These are phyloP conservation scores for Oenanthe melanoleuca DNA, from an alignment of 2,113 vertebrate species.

Conservation along the genomic window DNA sequence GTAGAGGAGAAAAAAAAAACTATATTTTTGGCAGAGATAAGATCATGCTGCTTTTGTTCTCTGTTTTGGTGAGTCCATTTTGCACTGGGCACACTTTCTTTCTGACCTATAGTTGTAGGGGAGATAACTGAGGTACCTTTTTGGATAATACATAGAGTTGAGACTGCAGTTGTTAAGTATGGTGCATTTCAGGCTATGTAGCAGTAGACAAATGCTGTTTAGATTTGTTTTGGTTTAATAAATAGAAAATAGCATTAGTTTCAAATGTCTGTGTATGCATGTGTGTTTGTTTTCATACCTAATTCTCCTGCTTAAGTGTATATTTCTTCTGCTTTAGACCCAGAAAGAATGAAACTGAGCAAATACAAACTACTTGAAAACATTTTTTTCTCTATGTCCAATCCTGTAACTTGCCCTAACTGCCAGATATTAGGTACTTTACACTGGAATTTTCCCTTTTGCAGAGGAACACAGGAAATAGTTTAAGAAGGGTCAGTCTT, in stretches of 20 bases:
- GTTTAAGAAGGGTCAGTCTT: background rate
- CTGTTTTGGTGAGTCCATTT: background rate
- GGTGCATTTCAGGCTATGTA: background rate
- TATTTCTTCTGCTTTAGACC: background rate
- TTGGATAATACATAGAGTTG: background rate
- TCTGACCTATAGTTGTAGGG: background rate
- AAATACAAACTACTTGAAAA: background rate
- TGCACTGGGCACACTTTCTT: accelerated
- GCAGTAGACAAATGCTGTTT: background rate
- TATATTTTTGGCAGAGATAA: background rate
- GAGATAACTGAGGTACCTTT: background rate
- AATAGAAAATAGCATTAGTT: background rate
- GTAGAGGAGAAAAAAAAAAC: accelerated
- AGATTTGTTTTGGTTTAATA: background rate
- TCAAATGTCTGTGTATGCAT: background rate
- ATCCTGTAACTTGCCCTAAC: background rate
- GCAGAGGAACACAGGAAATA: background rate
- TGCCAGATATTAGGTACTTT: background rate
- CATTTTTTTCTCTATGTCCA: background rate
- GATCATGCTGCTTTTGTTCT: background rate
- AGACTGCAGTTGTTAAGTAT: background rate
- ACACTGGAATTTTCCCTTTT: background rate
- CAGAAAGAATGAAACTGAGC: background rate
- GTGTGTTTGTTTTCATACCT: background rate
- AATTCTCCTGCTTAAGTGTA: background rate